Base-by-base conservation (phyloP, 1,140 invertebrate species). In the Nasonia giraulti region DNA sequence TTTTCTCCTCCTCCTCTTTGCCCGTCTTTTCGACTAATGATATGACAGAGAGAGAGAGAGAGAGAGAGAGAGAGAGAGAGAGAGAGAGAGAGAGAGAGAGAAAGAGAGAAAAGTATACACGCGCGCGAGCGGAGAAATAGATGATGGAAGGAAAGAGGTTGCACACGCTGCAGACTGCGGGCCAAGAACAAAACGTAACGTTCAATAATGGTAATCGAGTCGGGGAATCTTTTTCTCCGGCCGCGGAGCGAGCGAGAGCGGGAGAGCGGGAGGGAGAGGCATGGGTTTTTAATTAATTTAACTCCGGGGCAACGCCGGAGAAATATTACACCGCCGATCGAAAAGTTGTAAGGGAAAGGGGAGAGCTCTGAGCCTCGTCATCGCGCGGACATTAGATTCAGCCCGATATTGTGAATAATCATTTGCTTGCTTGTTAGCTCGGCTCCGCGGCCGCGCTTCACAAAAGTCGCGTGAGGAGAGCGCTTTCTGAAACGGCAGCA, bases 371-470 rank as follows among this genome's bases (percentile, higher is more conserved):
- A 27, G 27, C 27, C 27, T 87, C 89, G 91, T 93, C 92, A 93
- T 93, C 88, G 89, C 89, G 85, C 89, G 87, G 87, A 89, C 89
- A 91, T 92, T 92, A 93, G 91, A 93, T 93, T 89, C 90, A 91
- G 87, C 89, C 91, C 91, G 91, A 92, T 27, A 27, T 92, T 92
- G 91, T 89, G 89, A 91, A 90, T 92, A 92, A 93, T 93, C 91
- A 92, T 91, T 92, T 77, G 55, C 73, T 80, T 79, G 68, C 75
- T 27, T 62, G 27, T 40, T 27, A 31, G 14, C 33, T 77, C 75
- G 71, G 1, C 27, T 27, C 23, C 71, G 55, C 82, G 68, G 27
- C 10, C 23, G 68, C 4, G 23, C 6, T 33, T 62, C 55, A 62
- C 14, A 62, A 62, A 62, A 62, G 55, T 62, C 55, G 14, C 20